Evolutionary conservation across 2,797 vertebrate genomes (phyloP).

Genomic region (Micropoecilia bifurca): DNA sequence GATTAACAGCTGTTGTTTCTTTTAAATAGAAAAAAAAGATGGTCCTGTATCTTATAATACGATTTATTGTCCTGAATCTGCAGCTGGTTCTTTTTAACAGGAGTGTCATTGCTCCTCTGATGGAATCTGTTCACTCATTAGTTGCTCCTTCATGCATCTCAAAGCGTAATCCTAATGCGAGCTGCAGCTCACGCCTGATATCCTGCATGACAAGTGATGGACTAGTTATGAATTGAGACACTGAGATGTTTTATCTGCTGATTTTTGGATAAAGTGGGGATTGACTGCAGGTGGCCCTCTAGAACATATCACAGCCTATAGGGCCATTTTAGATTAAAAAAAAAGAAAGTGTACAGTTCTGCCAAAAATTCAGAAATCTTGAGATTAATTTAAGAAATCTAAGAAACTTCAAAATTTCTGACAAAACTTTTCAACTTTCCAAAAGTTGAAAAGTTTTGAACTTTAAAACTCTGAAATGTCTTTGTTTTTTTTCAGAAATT

Average conservation of each 20-base stretch:
- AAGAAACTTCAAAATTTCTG: too few species aligned
- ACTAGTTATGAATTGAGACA: background rate
- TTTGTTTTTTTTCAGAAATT: too few species aligned
- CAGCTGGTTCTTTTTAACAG: background rate
- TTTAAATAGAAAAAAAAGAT: background rate
- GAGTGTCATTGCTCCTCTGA: conserved; percentile 21
- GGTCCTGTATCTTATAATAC: conserved; percentile 8
- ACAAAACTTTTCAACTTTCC: too few species aligned
- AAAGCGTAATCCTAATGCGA: background rate
- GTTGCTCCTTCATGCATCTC: conserved; percentile 10
- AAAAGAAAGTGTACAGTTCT: too few species aligned
- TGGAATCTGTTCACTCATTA: conserved; percentile 39
- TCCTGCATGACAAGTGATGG: background rate
- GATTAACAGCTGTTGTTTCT: background rate
- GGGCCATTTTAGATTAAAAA: too few species aligned
- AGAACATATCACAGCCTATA: background rate
- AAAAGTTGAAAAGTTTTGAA: too few species aligned
- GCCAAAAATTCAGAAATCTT: too few species aligned
- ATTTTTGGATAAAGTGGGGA: background rate
- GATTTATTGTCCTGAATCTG: conserved; percentile 2
- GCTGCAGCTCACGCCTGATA: background rate
- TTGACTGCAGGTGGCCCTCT: background rate
- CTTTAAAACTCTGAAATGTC: too few species aligned
- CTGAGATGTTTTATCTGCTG: background rate
- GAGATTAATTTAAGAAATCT: too few species aligned